Percentiles rank a stretch among this genome's conserved stretches.
Evolutionary conservation across 2,113 vertebrate species (phyloP).

Genomic region (Semnornis frantzii): DNA sequence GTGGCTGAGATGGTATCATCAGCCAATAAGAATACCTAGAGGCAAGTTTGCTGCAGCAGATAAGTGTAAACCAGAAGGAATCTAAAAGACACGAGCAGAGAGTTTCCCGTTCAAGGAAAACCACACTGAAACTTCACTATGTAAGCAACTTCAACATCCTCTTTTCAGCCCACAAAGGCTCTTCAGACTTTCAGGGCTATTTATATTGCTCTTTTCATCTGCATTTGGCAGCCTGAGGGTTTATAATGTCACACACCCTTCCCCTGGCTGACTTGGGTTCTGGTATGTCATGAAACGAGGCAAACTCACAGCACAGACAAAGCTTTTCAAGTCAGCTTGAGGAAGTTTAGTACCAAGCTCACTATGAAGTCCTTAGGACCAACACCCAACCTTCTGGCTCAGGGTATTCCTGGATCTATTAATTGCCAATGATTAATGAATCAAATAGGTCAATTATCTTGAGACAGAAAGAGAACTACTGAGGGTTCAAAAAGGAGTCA

Average conservation of each 20-base stretch:
- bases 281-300: not conserved
- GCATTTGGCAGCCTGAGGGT: not conserved
- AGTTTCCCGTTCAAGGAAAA: not conserved
- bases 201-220: not conserved
- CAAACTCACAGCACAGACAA: not conserved
- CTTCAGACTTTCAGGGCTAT: not conserved
- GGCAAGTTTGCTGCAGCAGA: conserved; percentile 4
- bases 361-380: not conserved
- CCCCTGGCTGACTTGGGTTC: not conserved
- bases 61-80: not conserved
- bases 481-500: not conserved
- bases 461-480: not conserved
- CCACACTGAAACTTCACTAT: not conserved
- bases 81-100: not conserved
- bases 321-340: not conserved
- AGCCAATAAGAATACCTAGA: conserved; percentile 57
- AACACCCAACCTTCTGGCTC: not conserved
- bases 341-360: not conserved
- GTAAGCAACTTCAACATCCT: not conserved
- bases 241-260: conserved; percentile 12
- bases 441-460: not conserved
- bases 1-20: conserved; percentile 40
- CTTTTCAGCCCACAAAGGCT: conserved; percentile 18
- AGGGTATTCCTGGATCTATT: not conserved
- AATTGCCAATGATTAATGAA: not conserved